Base-by-base conservation (phyloP, 2,888 invertebrate genomes). In the Alitta virens region DNA sequence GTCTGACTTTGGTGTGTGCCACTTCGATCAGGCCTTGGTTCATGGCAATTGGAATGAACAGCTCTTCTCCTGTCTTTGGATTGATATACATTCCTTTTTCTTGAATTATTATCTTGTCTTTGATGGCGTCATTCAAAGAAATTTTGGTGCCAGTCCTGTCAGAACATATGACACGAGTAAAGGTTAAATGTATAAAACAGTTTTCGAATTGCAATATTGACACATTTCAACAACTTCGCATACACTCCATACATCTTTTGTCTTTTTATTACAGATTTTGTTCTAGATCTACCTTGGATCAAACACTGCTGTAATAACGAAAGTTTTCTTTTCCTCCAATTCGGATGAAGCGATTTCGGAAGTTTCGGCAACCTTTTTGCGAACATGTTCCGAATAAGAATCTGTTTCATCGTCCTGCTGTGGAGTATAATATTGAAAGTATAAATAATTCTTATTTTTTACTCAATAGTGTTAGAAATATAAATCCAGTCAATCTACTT, bases 311-410 rank as follows among this genome's bases (percentile, higher is more conserved):
- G 33, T 33, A 21, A 78, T 77, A 43, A 74, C 62, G 62, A 75
- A 76, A 0, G 77, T 77, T 61, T 75, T 75, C 43, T 69, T 66
- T 60, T 79, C 80, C 60, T 79, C 79, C 60, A 74, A 69, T 16
- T 75, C 71, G 0, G 72, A 71, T 14, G 74, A 69, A 16, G 67
- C 64, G 2, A 79, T 71, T 65, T 80, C 74, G 58, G 75, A 74
- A 5, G 76, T 74, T 27, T 74, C 69, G 12, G 71, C 68, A 1
- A 59, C 12, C 33, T 33, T 33, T 12, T 12, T 33, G 33, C 33
- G 5, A 12, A 7, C 5, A 5, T 33, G 7, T 7, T 12, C 12
- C 33, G 33, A 33, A 7, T 33, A 5, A 33, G 33, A 33, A 12
- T 5, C 5, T 12, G 33, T 33, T 33, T 33, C 33, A 33, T 33